Percentiles rank a stretch among this genome's conserved stretches.
These are phyloP conservation scores for Beroe forskalii DNA, from an alignment of 37 sponge, comb jelly and placozoan genomes.

Conservation along the genomic window DNA sequence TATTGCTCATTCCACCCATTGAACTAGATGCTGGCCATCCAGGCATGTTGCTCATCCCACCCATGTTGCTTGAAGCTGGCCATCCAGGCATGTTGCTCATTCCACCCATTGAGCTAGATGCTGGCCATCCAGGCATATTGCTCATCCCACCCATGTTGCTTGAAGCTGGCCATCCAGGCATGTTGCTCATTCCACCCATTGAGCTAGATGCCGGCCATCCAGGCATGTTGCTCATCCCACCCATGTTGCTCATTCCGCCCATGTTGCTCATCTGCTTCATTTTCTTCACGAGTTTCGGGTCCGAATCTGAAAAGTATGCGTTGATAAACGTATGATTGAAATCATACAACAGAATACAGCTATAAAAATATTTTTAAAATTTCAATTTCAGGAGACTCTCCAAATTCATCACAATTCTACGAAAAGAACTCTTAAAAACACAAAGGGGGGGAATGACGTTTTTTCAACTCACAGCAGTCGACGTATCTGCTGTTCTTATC, in stretches of 20 bases:
- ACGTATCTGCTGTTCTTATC: conserved; percentile 28
- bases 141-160: conserved; percentile 40
- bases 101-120: conserved; percentile 25
- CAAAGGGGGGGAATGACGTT: too few species aligned
- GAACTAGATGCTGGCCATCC: conserved; percentile 51
- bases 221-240: conserved; percentile 49
- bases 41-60: conserved; percentile 47
- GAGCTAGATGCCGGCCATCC: conserved; percentile 50
- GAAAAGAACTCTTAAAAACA: too few species aligned
- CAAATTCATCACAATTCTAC: too few species aligned
- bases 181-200: conserved; percentile 50
- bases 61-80: conserved; percentile 34
- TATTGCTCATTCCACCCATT: conserved; percentile 46
- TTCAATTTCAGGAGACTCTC: too few species aligned
- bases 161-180: conserved; percentile 57
- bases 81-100: conserved; percentile 58
- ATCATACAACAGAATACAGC: too few species aligned
- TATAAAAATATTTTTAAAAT: too few species aligned
- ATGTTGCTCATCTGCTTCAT: conserved; percentile 53
- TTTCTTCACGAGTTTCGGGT: conserved; percentile 1
- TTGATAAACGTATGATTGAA: too few species aligned
- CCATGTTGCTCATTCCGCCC: not conserved
- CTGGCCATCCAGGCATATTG: conserved; percentile 62
- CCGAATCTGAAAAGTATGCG: conserved; percentile 54
- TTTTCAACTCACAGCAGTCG: conserved; percentile 56